Base-by-base conservation (phyloP, 2,888 invertebrate species). In the Lordiphosa fenestrarum region DNA sequence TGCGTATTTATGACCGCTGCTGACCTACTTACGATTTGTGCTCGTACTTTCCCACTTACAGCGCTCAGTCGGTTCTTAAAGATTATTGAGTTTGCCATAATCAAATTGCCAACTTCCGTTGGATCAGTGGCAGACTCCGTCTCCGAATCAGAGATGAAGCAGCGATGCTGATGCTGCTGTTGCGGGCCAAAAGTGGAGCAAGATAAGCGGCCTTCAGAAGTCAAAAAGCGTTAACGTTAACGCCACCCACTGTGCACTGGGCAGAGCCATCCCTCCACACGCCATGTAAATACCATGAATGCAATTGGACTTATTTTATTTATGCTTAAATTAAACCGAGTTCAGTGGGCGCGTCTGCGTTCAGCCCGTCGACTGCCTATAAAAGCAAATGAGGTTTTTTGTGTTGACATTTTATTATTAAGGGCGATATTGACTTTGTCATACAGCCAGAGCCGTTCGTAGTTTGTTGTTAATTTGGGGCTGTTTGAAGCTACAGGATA, bases 61-160 rank as follows among this genome's bases (percentile, higher is more conserved):
- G 25, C 23, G 25, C 23, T 23, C 37, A 21, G 52, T 50, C 19
- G 25, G 46, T 51, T 53, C 53, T 61, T 30, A 53, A 66, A 48
- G 56, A 49, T 68, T 70, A 80, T 75, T 75, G 71, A 53, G 63
- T 70, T 78, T 70, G 62, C 56, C 59, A 68, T 75, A 80, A 80
- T 80, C 73, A 75, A 66, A 69, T 71, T 66, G 69, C 69, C 56
- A 44, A 46, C 62, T 58, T 39, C 47, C 13, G 21, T 25, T 7
- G 25, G 25, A 25, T 25, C 44, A 15, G 21, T 10, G 15, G 23
- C 23, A 47, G 23, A 35, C 42, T 42, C 2, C 0, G 35, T 41
- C 53, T 46, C 40, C 44, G 37, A 42, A 48, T 41, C 42, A 30
- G 37, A 25, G 38, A 36, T 46, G 38, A 36, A 41, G 47, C 39